phyloP scores from a whole-genome alignment of 2,888 invertebrate genomes.

The Meganola albula region DNA sequence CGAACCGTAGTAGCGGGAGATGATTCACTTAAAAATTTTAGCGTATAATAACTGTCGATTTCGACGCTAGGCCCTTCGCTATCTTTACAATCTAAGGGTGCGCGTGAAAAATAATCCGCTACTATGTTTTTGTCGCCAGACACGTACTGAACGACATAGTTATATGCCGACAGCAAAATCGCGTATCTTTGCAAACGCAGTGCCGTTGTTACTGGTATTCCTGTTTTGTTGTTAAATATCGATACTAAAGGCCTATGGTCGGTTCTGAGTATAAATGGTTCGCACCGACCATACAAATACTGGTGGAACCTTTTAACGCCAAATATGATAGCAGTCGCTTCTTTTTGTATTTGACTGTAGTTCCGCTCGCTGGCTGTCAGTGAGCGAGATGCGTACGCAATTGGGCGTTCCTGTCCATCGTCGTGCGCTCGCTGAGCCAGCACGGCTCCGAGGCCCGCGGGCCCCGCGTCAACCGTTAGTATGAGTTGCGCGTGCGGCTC shows the following conservation, averaged over 20 bases:
- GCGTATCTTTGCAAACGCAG: slow-evolving; percentile 3
- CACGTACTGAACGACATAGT: background rate
- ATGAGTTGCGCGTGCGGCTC: background rate
- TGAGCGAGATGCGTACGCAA: background rate
- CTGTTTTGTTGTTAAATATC: background rate
- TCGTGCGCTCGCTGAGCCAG: background rate
- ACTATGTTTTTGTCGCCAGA: background rate
- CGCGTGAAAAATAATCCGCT: slow-evolving; percentile 3
- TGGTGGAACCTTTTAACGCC: background rate
- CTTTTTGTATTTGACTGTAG: slow-evolving; percentile 2
- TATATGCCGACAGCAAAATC: slow-evolving; percentile 1
- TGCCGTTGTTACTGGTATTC: slow-evolving; percentile 1
- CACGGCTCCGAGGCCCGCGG: background rate
- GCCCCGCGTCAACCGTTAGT: background rate
- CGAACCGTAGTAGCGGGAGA: background rate
- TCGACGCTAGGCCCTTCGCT: background rate
- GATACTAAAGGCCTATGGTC: slow-evolving; percentile 4
- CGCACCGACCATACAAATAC: slow-evolving; percentile 1
- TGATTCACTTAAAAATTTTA: background rate
- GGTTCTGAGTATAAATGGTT: slow-evolving; percentile 3
- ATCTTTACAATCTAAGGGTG: background rate
- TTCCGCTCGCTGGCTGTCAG: background rate
- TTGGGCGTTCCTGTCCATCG: background rate
- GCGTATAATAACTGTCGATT: background rate
- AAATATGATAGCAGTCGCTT: slow-evolving; percentile 2